Base-by-base conservation (phyloP, 1,140 invertebrate species). In the Drosophila bocqueti region DNA sequence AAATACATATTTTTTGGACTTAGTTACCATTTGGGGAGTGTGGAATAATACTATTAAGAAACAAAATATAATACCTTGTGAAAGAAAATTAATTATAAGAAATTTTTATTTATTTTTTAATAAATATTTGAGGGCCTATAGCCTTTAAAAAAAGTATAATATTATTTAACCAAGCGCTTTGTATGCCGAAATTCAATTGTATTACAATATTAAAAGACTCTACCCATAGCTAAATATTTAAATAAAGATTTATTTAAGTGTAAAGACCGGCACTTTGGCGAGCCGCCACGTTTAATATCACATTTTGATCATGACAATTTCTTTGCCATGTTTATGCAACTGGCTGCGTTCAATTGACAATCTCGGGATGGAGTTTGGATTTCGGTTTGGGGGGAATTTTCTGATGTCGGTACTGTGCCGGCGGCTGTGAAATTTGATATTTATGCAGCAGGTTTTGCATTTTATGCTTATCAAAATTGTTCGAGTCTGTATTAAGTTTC, bases 241-340 rank as follows among this genome's bases (percentile, higher is more conserved):
- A 18, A 0, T 46, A 11, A 9, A 29, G 8, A 55, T 71, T 71
- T 68, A 57, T 71, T 40, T 46, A 40, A 71, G 67, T 71, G 67
- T 71, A 71, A 71, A 57, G 18, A n/a, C 63, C 47, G 49, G 29
- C 66, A 52, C 61, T 63, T 59, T 73, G 54, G 59, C 67, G 45
- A 62, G 64, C 75, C 64, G 85, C 85, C 81, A 80, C 84, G 84
- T 89, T 87, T 87, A 87, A 87, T 87, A 87, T 89, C 84, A 87
- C 84, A 87, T 87, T 87, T 87, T 89, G 84, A 89, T 89, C 84
- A 89, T 89, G 84, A 89, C 84, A 89, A 89, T 89, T 89, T 89
- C 84, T 81, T 89, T 90, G 85, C 81, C 81, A 89, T 89, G 86
- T 90, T 89, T 89, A 89, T 89, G 86, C 86, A 89, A 90, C 85